phyloP scores from a whole-genome alignment of 2,888 invertebrate species.

The Thecocarcelia acutangulata region DNA sequence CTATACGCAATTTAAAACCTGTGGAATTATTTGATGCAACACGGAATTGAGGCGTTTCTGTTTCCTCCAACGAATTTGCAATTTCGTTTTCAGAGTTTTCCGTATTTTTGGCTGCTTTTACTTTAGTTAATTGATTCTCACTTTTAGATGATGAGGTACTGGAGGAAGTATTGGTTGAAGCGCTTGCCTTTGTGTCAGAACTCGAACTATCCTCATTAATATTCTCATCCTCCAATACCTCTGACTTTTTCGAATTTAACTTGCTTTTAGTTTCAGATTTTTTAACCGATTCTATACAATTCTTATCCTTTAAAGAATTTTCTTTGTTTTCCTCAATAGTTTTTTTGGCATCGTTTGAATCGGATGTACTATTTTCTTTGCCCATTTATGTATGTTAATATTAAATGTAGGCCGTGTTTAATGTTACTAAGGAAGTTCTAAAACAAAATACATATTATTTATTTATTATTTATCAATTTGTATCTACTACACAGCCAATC shows the following conservation, averaged over 20 bases:
- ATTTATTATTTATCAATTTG: no score
- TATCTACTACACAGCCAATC: no score
- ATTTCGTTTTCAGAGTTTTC: slow-evolving; percentile 12
- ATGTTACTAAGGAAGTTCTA: slow-evolving; percentile 26
- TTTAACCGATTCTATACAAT: slow-evolving; percentile 22
- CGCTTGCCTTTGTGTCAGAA: slow-evolving; percentile 54
- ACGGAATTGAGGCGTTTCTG: slow-evolving; percentile 60
- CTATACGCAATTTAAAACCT: slow-evolving; percentile 76
- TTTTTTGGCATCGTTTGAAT: slow-evolving; percentile 58
- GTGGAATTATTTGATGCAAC: slow-evolving; percentile 66
- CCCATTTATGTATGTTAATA: slow-evolving; percentile 62
- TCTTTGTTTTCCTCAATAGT: slow-evolving; percentile 63
- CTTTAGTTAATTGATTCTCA: slow-evolving; percentile 26
- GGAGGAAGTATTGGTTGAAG: slow-evolving; percentile 57
- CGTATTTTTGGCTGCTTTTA: neutral
- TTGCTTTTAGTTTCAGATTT: slow-evolving; percentile 30
- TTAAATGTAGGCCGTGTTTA: slow-evolving; percentile 30
- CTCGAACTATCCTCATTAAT: slow-evolving; percentile 58
- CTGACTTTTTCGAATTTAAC: slow-evolving; percentile 50
- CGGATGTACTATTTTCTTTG: slow-evolving; percentile 55
- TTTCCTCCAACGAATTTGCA: slow-evolving; percentile 24
- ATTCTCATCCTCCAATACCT: slow-evolving; percentile 69
- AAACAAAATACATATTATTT: slow-evolving; percentile 29
- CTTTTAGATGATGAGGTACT: slow-evolving; percentile 63
- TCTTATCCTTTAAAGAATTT: slow-evolving; percentile 59